A percentile compares a stretch with the other conserved stretches of the same genome.
Evolutionary conservation across 2,113 vertebrate genomes (phyloP).

Genomic region (Triplophysa dalaica): DNA sequence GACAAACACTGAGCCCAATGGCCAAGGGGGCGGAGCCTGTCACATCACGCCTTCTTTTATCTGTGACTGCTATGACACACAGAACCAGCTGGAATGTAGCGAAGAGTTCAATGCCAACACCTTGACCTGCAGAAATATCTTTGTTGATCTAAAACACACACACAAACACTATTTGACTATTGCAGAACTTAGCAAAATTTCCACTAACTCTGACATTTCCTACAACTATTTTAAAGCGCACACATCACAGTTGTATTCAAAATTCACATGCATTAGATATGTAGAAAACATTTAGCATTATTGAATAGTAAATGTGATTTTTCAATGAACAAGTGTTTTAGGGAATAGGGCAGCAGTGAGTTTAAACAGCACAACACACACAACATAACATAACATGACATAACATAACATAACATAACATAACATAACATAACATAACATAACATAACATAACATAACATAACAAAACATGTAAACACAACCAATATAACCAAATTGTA

Average conservation of each 20-base stretch:
- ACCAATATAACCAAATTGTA: background rate
- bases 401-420: too few species aligned
- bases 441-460: too few species aligned
- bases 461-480: background rate
- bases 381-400: too few species aligned
- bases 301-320: too few species aligned
- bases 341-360: background rate
- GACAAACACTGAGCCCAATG: slow-evolving; percentile 90
- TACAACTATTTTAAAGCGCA: background rate
- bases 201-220: too few species aligned
- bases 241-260: background rate
- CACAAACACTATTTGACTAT: slow-evolving; percentile 25
- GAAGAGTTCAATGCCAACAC: slow-evolving; percentile 89
- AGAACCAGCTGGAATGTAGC: slow-evolving; percentile 94
- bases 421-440: background rate
- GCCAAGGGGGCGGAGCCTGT: slow-evolving; percentile 87
- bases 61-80: slow-evolving; percentile 93
- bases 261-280: too few species aligned
- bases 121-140: slow-evolving; percentile 80
- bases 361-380: background rate
- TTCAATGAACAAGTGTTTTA: too few species aligned
- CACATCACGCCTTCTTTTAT: slow-evolving; percentile 87
- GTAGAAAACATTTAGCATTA: too few species aligned
- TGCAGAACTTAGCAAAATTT: background rate
- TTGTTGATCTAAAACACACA: slow-evolving; percentile 59